Conservation (phyloP, 2,113 vertebrate species). For the Macaca nemestrina region DNA sequence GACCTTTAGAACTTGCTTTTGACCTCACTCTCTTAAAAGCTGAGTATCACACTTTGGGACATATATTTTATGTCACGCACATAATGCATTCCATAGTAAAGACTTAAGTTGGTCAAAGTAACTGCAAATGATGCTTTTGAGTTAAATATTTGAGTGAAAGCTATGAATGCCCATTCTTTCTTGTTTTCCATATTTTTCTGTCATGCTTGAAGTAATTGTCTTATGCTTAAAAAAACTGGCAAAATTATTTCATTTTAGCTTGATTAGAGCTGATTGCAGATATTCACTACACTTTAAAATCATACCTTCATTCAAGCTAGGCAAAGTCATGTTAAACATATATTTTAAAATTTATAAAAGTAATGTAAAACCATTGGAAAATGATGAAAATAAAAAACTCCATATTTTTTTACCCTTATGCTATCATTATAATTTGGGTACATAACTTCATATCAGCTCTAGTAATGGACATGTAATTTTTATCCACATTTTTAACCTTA, state of each 20-base stretch:
- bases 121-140: background rate
- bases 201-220: background rate
- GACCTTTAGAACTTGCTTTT: slow-evolving; percentile 44
- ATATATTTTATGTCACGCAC: background rate
- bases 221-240: slow-evolving; percentile 27
- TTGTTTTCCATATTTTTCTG: background rate
- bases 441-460: background rate
- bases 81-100: slow-evolving; percentile 27
- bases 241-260: background rate
- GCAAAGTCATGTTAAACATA: background rate
- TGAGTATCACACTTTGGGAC: background rate
- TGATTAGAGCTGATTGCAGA: slow-evolving; percentile 30
- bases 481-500: background rate
- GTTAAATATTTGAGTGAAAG: slow-evolving; percentile 35
- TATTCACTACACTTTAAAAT: background rate
- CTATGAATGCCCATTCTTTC: slow-evolving; percentile 31
- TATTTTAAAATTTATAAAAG: background rate
- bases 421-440: background rate
- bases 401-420: background rate
- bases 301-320: background rate
- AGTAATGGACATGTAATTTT: background rate
- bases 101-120: background rate
- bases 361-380: background rate
- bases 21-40: slow-evolving; percentile 7
- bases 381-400: background rate